Evolutionary conservation across 2,888 invertebrate genomes (phyloP), one percentile per base, ranked within the genome.

Genomic region (Maniola hyperantus): DNA sequence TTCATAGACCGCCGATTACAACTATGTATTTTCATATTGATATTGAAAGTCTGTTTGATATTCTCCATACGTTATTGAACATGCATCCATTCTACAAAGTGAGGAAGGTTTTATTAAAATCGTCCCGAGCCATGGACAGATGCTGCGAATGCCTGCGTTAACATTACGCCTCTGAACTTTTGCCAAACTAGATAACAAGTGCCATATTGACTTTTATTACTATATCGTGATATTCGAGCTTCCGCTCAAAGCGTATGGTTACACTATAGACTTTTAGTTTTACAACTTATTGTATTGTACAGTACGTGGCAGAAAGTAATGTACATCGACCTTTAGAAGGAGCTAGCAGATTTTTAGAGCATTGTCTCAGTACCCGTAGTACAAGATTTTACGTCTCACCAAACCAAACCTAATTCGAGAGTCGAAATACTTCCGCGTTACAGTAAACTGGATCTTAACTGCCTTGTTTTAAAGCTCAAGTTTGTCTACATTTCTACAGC

Each of bases 111-210:
- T 83, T 87, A 87, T 88, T 87, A 88, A 87, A 87, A 87, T 82
- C 81, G 81, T 42, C 80, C 69, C 70, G 73, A 73, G 71, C 69
- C 68, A 74, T 71, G 71, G 85, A 83, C 91, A 91, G 89, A 87
- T 91, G 90, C 79, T 77, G 76, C 64, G 74, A 88, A 89, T 88
- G 88, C 79, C 74, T 80, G 73, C 75, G 83, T 86, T 88, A 87
- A 84, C 84, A 79, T 83, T 74, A 69, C 77, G 80, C 75, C 85
- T 83, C 86, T 88, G 89, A 89, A 88, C 84, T 83, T 76, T 69
- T 82, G 89, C 89, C 89, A 81, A 80, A 70, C 73, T 81, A 81
- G 77, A 78, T 78, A 79, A 74, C 74, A 76, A 71, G 68, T 73
- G 76, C 73, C 74, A 76, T 77, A 84, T 82, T 74, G 79, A 81